Percentiles rank a stretch among this genome's conserved stretches.
Conservation (phyloP, 1,140 invertebrate genomes). For the Drosophila suzukii region DNA sequence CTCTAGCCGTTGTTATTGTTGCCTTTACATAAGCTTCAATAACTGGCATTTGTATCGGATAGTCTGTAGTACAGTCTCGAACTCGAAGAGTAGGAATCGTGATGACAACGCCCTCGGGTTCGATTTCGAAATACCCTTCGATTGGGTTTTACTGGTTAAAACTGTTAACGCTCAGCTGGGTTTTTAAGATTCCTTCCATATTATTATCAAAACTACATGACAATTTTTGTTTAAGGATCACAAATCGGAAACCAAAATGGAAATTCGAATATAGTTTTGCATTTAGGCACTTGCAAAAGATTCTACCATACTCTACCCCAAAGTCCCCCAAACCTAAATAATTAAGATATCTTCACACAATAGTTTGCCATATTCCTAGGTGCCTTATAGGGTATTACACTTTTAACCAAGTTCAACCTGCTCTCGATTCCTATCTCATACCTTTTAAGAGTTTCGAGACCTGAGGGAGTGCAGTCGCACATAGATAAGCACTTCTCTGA, state of each 20-base stretch:
- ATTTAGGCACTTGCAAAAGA: too few relatives aligned
- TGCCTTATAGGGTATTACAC: background rate
- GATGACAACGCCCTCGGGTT: constrained; percentile 45
- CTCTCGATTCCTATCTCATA: constrained; percentile 29
- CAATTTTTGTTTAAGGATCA: too few relatives aligned
- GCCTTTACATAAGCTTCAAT: constrained; percentile 50
- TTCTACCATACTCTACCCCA: too few relatives aligned
- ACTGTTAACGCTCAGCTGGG: too few relatives aligned
- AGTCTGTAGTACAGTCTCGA: background rate
- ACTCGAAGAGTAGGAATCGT: constrained; percentile 26
- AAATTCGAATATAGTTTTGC: too few relatives aligned
- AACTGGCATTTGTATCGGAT: constrained; percentile 42
- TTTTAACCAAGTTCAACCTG: constrained; percentile 7
- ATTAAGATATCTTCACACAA: background rate
- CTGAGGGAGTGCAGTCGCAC: constrained; percentile 21
- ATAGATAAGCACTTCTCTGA: constrained; percentile 61
- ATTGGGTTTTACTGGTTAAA: background rate
- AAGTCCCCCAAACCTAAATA: too few relatives aligned
- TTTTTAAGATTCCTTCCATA: too few relatives aligned
- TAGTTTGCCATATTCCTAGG: background rate
- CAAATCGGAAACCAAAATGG: too few relatives aligned
- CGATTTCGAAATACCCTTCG: constrained; percentile 11
- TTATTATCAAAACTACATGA: too few relatives aligned
- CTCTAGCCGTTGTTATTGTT: constrained; percentile 22
- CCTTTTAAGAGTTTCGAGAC: constrained; percentile 25